Evolutionary conservation across 2,797 vertebrate species (phyloP), one percentile per base, ranked within the genome.

Genomic region (Cossypha polioptera): DNA sequence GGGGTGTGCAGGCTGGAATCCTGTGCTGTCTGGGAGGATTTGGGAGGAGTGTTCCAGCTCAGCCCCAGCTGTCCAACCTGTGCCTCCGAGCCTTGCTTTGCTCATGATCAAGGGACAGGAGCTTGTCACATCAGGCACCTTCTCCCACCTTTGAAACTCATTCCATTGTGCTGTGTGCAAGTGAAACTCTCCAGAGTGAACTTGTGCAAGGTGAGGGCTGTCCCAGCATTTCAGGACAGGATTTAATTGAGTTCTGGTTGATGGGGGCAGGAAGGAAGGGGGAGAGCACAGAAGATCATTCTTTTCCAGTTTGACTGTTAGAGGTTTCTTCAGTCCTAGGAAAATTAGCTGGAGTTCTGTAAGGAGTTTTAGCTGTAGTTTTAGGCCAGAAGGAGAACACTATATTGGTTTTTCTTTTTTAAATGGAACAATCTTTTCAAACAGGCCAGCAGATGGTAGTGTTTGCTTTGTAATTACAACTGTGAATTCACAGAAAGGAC

Each of bases 381-480:
- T 78, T 48, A 57, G 43, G 19, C 31, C 43, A 61, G 40, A 53
- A 69, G 19, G 29, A 77, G 29, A 77, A 6, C 17, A 6, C 3
- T 43, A 0, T 5, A 20, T 11, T 48, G 3, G 0, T 4, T 35
- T 55, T 45, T 45, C 0, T 31, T 78, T 47, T 55, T 13, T 16
- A 4, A 12, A 13, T 6, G 35, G 13, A 28, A 11, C 45, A 25
- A 11, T 7, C 43, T 87, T 88, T 90, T 68, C 62, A 31, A 16
- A n/a, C 4, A 8, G 47, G 19, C 97, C 98, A 97, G 95, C 94
- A 98, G 98, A 96, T 98, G 98, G 98, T 97, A 86, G 69, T 97
- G 86, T 98, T 97, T 92, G 95, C 97, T 88, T 98, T 94, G 79
- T 58, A 88, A 96, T 97, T 67, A 45, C 43, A 51, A 2, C 54